Evolutionary conservation across 2,113 vertebrate genomes (phyloP), one percentile per base, ranked within the genome.

Genomic region (Parotia lawesii): DNA sequence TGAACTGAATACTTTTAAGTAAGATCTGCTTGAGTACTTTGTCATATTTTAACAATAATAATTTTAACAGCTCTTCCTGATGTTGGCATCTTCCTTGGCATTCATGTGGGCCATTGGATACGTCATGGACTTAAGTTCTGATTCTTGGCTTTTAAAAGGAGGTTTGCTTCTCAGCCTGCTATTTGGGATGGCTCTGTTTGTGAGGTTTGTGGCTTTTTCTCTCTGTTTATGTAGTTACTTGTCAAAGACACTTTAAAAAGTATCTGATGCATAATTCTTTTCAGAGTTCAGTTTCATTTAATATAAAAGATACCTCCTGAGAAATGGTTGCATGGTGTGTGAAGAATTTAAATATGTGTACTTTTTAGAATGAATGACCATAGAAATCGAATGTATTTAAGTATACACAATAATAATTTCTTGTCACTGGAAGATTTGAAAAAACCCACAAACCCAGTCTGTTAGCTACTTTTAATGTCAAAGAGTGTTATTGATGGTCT

Each of bases 121-220:
- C 18, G 42, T 99, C 17, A 35, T 98, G 40, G 97, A 98, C 76
- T 96, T 99, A 97, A 96, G 97, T 96, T 98, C 99, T 4, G 99
- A 99, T 96, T 99, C 99, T 23, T 99, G 99, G 99, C 97, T 99
- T 93, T 97, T 99, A 74, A 99, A 99, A 97, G 98, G 98, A 89
- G 95, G 97, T 84, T 98, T 99, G 87, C 97, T 99, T 58, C 92
- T 97, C 60, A 96, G 97, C 78, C 69, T 99, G 57, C 96, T 98
- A 0, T 97, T 98, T 44, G 97, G 97, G 62, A 96, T 98, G 64
- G 98, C 98, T 93, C 97, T 99, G 23, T 97, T 97, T 66, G 95
- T 98, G 70, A 99, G 99, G 99, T 99, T 90, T 97, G 97, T 95
- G 62, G 38, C 56, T 93, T 94, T 96, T 79, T 81, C 13, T 96